These are phyloP conservation scores for Cantharis rustica DNA, from an alignment of 2,888 invertebrate genomes.

Conservation along the genomic window DNA sequence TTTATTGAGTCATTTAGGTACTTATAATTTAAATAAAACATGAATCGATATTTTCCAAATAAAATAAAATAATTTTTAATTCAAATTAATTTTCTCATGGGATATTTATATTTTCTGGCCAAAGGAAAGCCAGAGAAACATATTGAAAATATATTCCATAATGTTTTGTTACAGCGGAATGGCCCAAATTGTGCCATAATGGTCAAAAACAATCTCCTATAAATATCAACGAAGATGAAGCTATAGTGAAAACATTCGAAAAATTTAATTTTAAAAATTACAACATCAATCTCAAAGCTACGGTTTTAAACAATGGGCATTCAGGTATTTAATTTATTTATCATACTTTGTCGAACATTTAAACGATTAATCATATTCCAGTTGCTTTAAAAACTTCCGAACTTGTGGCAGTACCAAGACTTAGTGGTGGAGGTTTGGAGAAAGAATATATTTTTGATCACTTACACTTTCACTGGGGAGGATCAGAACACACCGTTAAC, in stretches of 20 bases:
- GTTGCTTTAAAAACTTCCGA: conserved; percentile 48
- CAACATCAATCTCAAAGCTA: conserved; percentile 58
- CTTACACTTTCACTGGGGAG: conserved; percentile 83
- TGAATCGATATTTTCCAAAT: too few relatives aligned
- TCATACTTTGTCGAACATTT: not conserved
- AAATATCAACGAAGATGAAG: conserved; percentile 64
- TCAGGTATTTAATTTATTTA: conserved; percentile 60
- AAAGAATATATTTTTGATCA: conserved; percentile 69
- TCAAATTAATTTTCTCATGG: too few relatives aligned
- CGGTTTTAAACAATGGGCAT: conserved; percentile 70
- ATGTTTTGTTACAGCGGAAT: conserved; percentile 51
- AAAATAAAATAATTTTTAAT: too few relatives aligned
- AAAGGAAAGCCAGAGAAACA: too few relatives aligned
- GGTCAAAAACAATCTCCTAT: conserved; percentile 79
- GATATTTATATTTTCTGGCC: too few relatives aligned
- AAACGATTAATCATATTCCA: conserved; percentile 34
- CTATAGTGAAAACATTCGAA: conserved; percentile 57
- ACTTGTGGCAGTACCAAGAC: conserved; percentile 36
- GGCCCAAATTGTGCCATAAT: conserved; percentile 67
- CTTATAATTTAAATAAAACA: too few relatives aligned
- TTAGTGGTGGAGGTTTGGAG: conserved; percentile 65
- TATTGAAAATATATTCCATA: not conserved
- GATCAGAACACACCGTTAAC: conserved; percentile 79
- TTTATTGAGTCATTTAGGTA: not conserved
- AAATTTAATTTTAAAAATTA: conserved; percentile 64